Evolutionary conservation across 1,140 invertebrate species (phyloP).

Genomic region (Wiebesia pumilae): DNA sequence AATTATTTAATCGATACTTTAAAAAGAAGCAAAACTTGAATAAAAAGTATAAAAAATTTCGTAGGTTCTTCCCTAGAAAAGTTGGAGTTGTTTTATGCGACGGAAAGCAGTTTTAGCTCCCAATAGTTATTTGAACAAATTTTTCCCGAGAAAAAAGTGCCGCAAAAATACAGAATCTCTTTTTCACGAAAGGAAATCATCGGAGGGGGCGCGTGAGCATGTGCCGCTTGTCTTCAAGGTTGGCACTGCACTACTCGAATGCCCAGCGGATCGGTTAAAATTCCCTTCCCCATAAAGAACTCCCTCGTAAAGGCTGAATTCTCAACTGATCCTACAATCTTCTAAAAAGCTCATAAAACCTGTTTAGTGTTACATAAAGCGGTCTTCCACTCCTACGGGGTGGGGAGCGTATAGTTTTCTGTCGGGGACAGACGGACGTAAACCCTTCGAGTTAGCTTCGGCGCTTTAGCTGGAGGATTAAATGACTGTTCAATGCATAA

Average conservation of each 20-base stretch:
- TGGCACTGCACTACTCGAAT: not conserved
- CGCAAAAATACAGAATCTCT: not conserved
- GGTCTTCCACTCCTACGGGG: not conserved
- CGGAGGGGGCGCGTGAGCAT: not conserved
- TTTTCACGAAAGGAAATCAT: not conserved
- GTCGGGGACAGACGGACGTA: conserved; percentile 34
- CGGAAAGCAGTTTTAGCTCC: not conserved
- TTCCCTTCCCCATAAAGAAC: conserved; percentile 41
- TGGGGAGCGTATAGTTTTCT: conserved; percentile 28
- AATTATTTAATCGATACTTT: no score
- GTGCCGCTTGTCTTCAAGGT: not conserved
- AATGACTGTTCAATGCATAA: conserved; percentile 42
- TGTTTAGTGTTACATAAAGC: conserved; percentile 49
- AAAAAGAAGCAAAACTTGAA: no score
- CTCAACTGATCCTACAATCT: conserved; percentile 49
- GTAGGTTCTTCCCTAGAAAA: no score
- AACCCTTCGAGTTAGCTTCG: conserved; percentile 21
- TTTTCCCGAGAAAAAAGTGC: not conserved
- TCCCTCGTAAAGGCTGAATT: conserved; percentile 37
- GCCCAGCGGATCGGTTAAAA: conserved; percentile 33
- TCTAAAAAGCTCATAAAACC: conserved; percentile 46
- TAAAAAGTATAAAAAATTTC: no score
- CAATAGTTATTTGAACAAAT: not conserved
- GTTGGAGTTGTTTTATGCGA: no score
- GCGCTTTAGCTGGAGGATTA: conserved; percentile 29